Evolutionary conservation across 2,888 invertebrate species (phyloP).

Genomic region (Patella ulyssiponensis): DNA sequence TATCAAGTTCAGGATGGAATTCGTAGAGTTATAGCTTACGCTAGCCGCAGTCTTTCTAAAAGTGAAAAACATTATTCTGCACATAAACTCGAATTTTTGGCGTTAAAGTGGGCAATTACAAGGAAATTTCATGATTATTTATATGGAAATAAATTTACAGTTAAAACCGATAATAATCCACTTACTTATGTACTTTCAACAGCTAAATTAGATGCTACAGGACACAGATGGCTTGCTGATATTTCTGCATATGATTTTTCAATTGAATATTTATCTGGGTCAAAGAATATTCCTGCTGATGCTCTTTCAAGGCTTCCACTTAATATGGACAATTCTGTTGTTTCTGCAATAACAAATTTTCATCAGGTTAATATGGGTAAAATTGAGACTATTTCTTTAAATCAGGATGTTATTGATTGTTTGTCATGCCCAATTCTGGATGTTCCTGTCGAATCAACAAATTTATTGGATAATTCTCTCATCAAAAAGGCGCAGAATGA

Average conservation of each 20-base stretch:
- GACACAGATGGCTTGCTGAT: constrained; percentile 38
- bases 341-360: constrained; percentile 19
- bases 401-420: not conserved
- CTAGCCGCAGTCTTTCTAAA: too few species aligned
- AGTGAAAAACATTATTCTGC: too few species aligned
- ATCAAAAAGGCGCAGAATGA: too few species aligned
- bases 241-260: constrained; percentile 35
- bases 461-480: too few species aligned
- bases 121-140: constrained; percentile 33
- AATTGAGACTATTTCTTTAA: not conserved
- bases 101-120: constrained; percentile 36
- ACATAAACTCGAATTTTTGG: too few species aligned
- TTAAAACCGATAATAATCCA: constrained; percentile 42
- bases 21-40: constrained; percentile 32
- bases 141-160: constrained; percentile 29
- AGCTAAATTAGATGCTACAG: constrained; percentile 40
- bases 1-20: constrained; percentile 30
- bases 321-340: not conserved
- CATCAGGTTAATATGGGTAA: constrained; percentile 9
- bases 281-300: constrained; percentile 40
- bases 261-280: constrained; percentile 39
- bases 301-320: constrained; percentile 38
- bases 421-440: too few species aligned
- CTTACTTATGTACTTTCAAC: constrained; percentile 37
- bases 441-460: too few species aligned